Conservation (phyloP, 2,113 vertebrate species). For the Pteronura brasiliensis region DNA sequence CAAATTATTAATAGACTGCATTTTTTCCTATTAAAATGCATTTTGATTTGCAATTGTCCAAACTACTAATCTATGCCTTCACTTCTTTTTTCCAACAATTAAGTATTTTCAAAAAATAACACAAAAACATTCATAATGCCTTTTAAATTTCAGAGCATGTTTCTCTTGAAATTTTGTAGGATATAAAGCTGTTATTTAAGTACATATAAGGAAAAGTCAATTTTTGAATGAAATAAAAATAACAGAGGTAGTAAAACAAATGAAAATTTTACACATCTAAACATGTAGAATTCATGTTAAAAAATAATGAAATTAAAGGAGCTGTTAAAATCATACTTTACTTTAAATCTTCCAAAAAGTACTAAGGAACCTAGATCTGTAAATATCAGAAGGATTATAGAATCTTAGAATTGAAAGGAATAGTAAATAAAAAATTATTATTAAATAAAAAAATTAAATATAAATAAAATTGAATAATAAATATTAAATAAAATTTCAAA, state of each 20-base stretch:
- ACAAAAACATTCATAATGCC: not conserved
- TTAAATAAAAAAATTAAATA: too few relatives aligned
- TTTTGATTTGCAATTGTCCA: slow-evolving; percentile 7
- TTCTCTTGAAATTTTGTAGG: not conserved
- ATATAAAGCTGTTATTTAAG: not conserved
- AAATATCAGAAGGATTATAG: not conserved
- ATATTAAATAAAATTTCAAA: not conserved
- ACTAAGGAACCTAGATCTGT: not conserved
- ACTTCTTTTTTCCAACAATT: not conserved
- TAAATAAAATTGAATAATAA: too few relatives aligned
- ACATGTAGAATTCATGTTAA: not conserved
- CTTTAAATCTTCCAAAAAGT: not conserved
- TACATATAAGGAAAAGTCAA: not conserved
- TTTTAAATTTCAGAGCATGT: slow-evolving; percentile 17
- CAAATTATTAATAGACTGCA: slow-evolving; percentile 62
- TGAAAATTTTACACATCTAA: not conserved
- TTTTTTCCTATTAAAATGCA: slow-evolving; percentile 50
- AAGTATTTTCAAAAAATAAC: not conserved
- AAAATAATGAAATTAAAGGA: not conserved
- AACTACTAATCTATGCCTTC: not conserved
- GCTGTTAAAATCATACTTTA: not conserved
- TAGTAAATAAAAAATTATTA: too few relatives aligned
- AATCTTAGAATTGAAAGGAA: not conserved
- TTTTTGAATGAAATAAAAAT: slow-evolving; percentile 5
- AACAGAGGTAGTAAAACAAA: not conserved